Evolutionary conservation across 2,113 vertebrate genomes (phyloP), one percentile per base, ranked within the genome.

Genomic region (Malurus melanocephalus): DNA sequence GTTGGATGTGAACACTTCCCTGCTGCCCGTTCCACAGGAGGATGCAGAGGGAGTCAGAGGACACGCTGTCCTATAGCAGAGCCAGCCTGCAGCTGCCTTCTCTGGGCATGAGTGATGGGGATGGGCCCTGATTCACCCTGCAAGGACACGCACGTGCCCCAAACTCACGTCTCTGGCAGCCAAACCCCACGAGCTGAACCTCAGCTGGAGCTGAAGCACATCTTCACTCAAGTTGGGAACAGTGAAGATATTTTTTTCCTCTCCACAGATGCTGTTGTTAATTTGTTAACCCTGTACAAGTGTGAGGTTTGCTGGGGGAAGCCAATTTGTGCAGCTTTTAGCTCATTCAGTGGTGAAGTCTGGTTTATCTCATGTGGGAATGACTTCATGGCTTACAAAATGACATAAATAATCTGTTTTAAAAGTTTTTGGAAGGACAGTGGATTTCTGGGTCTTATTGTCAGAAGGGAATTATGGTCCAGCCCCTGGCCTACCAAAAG

Each of bases 281-380:
- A 87, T 85, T 89, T 69, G 57, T 85, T 80, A 81, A 79, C 56
- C 0, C 0, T 10, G 71, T 77, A 43, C 68, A 80, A 69, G 48
- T 21, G 56, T 33, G 67, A 35, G 11, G 13, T 46, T 95, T 82
- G 35, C 48, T 69, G 55, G 52, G 20, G 52, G 56, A 83, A 96
- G 72, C 43, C 68, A 77, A 52, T 80, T 68, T 83, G 52, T 77
- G 71, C 66, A 55, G 56, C 62, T 85, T 89, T 87, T 60, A 82
- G 64, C 61, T 85, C 60, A 6, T 40, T 66, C n/a, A 16, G 52
- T 62, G 79, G 23, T 77, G 79, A 80, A 42, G 55, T 59, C 88
- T 93, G 75, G 48, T n/a, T 89, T 85, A 77, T 89, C 77, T 96
- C 90, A 78, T 66, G 74, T 55, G 57, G 59, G 78, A 86, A 30